Percentiles rank a stretch among this genome's conserved stretches.
These are phyloP conservation scores for Radopholus similis DNA, from an alignment of 1,140 invertebrate species.

Conservation along the genomic window DNA sequence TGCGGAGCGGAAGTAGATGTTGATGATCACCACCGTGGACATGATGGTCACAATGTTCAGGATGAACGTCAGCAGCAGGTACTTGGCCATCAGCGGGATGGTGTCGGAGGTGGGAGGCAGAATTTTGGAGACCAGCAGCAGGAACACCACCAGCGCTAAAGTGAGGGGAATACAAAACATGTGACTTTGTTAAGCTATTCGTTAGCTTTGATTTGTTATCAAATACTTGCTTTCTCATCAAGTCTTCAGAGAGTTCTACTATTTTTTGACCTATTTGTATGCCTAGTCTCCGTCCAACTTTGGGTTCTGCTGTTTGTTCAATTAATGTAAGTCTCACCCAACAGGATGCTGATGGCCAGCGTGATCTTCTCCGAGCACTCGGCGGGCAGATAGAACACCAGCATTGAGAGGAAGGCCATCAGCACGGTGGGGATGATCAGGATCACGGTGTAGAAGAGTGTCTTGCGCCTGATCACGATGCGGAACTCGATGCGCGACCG, in stretches of 20 bases:
- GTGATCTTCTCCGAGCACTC: constrained; percentile 79
- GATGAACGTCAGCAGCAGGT: constrained; percentile 95
- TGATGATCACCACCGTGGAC: constrained; percentile 75
- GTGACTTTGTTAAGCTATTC: no score
- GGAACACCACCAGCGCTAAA: constrained; percentile 95
- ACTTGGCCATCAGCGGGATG: constrained; percentile 92
- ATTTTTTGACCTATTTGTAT: no score
- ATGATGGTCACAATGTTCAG: constrained; percentile 99
- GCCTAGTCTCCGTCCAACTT: no score
- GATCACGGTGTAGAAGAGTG: constrained; percentile 95
- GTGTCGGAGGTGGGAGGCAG: constrained; percentile 90
- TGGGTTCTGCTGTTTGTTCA: no score
- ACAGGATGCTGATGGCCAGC: constrained; percentile 92
- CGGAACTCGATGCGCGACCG: constrained; percentile 54
- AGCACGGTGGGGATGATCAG: constrained; percentile 95
- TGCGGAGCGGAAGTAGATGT: constrained; percentile 96
- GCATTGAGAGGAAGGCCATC: constrained; percentile 65
- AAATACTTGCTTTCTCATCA: no score
- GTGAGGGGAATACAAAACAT: no score
- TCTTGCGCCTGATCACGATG: constrained; percentile 71
- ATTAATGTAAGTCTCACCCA: no score
- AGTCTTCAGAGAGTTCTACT: no score
- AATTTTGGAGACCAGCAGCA: constrained; percentile 94
- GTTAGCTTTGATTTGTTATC: no score
- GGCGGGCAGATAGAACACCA: constrained; percentile 91